Evolutionary conservation across 2,888 invertebrate species (phyloP).

Genomic region (Drosophila kanekoi): DNA sequence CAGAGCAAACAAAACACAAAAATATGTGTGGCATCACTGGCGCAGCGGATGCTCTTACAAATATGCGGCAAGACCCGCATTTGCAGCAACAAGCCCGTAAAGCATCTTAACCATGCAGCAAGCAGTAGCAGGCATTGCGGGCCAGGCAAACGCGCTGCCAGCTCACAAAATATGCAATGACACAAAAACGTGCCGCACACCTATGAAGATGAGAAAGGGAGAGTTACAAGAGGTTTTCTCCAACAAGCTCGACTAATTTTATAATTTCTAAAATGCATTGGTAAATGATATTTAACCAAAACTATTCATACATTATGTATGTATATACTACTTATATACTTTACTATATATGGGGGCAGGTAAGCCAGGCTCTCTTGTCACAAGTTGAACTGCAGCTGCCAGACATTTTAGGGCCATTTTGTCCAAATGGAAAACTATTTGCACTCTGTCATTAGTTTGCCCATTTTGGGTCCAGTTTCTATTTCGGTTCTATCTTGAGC

Average conservation of each 20-base stretch:
- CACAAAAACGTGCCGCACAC: conserved; percentile 53
- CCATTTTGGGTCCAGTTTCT: conserved; percentile 33
- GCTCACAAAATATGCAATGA: conserved; percentile 67
- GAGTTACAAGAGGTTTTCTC: neutral
- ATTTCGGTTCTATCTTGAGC: conserved; percentile 2
- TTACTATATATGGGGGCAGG: too few relatives aligned
- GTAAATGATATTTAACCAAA: too few relatives aligned
- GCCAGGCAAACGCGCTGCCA: conserved; percentile 7
- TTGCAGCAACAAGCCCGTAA: conserved; percentile 40
- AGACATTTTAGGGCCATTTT: conserved; percentile 56
- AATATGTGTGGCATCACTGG: conserved; percentile 67
- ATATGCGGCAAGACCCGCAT: conserved; percentile 57
- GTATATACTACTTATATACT: too few relatives aligned
- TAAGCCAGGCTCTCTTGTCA: neutral
- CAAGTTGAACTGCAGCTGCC: conserved; percentile 46
- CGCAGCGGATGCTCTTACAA: conserved; percentile 41
- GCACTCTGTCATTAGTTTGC: conserved; percentile 57
- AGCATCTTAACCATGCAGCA: conserved; percentile 56
- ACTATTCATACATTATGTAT: too few relatives aligned
- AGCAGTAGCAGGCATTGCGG: conserved; percentile 28
- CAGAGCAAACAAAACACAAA: conserved; percentile 43
- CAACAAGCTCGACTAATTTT: too few relatives aligned
- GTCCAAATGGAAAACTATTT: conserved; percentile 65
- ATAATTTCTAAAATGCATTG: neutral
- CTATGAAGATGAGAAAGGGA: neutral